Base-by-base conservation (phyloP, 2,113 vertebrate species). In the Anarhynchus alexandrinus region DNA sequence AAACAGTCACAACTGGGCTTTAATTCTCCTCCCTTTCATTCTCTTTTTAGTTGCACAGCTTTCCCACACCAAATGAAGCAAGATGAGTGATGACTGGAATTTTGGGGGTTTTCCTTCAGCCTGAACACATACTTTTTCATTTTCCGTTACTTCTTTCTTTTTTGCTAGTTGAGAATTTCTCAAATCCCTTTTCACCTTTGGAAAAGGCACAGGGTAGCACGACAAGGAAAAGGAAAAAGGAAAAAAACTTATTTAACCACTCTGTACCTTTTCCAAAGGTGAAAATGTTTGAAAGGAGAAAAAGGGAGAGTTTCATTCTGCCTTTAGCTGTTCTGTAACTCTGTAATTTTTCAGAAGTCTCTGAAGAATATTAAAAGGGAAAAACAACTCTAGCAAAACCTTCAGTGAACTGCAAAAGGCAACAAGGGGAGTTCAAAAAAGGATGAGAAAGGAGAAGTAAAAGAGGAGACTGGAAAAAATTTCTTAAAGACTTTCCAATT, bases 201-300 rank as follows among this genome's bases (percentile, higher is more conserved):
- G 92, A 94, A 96, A 94, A 93, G 69, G 64, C 83, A 88, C 2
- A 4, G 49, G 29, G 57, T 51, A 93, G 82, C 88, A 96, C 0
- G 6, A 87, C 89, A 86, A 93, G 88, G 85, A 94, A 94, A 95
- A 91, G 90, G 84, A 79, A 93, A 93, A 92, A 82, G 81, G 86
- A 88, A 72, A 92, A 96, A 95, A 94, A 20, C 6, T 4, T 82
- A 94, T 78, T 92, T 93, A 91, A 93, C 27, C 43, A 82, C 73
- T 69, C 47, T 86, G 34, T 86, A 74, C 72, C 57, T 81, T 94
- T 96, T 96, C 81, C 83, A 94, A 82, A 93, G 83, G 58, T 79
- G 70, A 92, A 97, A 89, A 79, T 25, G 26, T 36, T 86, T 89
- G 52, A 89, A 80, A 89, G 62, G 57, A 85, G 58, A 92, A 93